phyloP scores from a whole-genome alignment of 2,797 vertebrate genomes.

The Falco rusticolus region DNA sequence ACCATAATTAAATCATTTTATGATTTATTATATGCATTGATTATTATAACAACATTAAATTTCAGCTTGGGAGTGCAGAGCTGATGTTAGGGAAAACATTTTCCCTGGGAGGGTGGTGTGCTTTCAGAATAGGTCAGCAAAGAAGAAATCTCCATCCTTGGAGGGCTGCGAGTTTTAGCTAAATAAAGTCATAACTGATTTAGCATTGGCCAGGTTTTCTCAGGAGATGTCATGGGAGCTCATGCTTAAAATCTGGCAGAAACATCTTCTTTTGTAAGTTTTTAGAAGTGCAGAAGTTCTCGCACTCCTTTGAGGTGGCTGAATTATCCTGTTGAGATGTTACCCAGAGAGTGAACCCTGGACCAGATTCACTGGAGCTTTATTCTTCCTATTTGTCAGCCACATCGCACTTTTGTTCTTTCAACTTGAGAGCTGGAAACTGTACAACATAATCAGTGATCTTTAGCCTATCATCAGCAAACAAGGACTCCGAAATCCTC shows the following conservation, averaged over 20 bases:
- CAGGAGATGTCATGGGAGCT: neutral
- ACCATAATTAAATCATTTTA: neutral
- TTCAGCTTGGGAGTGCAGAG: neutral
- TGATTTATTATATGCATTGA: neutral
- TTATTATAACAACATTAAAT: neutral
- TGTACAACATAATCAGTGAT: neutral
- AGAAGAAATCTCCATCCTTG: neutral
- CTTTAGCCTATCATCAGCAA: conserved; percentile 27
- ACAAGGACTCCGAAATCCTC: conserved; percentile 2
- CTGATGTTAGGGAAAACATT: neutral
- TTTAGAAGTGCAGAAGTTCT: neutral
- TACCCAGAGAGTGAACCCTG: neutral
- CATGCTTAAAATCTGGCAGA: neutral
- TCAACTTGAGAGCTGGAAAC: neutral
- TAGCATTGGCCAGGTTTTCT: neutral
- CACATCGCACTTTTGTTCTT: neutral
- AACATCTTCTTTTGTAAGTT: neutral
- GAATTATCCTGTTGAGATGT: neutral
- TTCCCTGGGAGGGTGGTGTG: neutral
- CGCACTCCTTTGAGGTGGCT: neutral
- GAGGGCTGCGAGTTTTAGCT: neutral
- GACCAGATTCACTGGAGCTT: neutral
- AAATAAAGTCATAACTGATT: neutral
- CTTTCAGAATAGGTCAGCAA: neutral
- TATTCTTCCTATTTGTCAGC: neutral